Evolutionary conservation across 2,888 invertebrate species (phyloP).

Genomic region (Neoscelio sp.): DNA sequence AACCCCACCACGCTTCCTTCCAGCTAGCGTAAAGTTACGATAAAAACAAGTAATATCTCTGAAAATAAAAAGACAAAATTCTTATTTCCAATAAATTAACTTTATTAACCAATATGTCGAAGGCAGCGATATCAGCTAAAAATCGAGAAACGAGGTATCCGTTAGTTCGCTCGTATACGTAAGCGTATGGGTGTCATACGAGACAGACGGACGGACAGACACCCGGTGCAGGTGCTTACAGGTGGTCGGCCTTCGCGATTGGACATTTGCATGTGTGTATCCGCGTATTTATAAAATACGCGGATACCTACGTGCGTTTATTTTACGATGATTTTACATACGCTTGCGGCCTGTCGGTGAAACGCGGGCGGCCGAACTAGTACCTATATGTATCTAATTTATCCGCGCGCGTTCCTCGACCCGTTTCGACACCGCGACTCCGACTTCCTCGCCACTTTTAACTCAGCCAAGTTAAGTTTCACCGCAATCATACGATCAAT

Average conservation of each 20-base stretch:
- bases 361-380: constrained; percentile 51
- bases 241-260: constrained; percentile 65
- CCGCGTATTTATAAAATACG: constrained; percentile 42
- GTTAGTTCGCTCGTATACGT: constrained; percentile 11
- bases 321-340: constrained; percentile 47
- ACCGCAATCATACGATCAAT: constrained; percentile 58
- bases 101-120: constrained; percentile 12
- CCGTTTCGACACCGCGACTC: constrained; percentile 60
- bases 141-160: constrained; percentile 28
- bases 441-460: constrained; percentile 42
- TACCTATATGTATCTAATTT: constrained; percentile 51
- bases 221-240: constrained; percentile 54
- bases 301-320: constrained; percentile 16
- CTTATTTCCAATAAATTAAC: constrained; percentile 21
- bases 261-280: constrained; percentile 3
- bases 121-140: constrained; percentile 17
- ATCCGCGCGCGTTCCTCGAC: constrained; percentile 53
- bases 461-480: constrained; percentile 42
- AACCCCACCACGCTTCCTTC: not conserved
- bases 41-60: constrained; percentile 6
- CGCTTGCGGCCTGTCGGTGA: constrained; percentile 45
- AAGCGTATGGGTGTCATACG: not conserved
- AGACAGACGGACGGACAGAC: constrained; percentile 41
- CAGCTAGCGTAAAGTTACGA: constrained; percentile 5
- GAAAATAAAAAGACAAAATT: too few species aligned